Evolutionary conservation across 2,888 invertebrate species (phyloP), one percentile per base, ranked within the genome.

Genomic region (Acanthopleura granulata): DNA sequence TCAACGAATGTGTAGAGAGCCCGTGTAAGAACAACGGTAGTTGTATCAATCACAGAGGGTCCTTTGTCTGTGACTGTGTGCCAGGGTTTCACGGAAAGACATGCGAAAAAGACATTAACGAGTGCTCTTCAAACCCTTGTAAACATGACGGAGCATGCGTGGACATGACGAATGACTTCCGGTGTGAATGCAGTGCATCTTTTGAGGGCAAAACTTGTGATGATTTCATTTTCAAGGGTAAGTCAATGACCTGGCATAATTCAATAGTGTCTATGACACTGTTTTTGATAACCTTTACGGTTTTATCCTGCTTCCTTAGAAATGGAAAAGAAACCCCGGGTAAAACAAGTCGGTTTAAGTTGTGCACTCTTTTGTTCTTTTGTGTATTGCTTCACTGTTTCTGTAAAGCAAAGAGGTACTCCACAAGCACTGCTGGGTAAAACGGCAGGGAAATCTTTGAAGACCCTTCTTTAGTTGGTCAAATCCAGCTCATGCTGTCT

Each of bases 21-120:
- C 49, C 71, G 18, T 71, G 71, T 49, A 16, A 22, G 18, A 71
- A 71, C 14, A 49, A 49, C 71, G 71, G 71, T 40, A 71, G 30
- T 15, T 71, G 71, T 49, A 4, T 71, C 1, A 40, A 71, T 49
- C 18, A 25, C 4, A 25, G 18, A 18, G 50, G 50, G 3, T n/a
- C 12, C 18, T 71, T 71, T 49, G 50, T 29, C 49, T 71, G 71
- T 49, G 22, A 49, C 4, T 71, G 71, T 25, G 18, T 49, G n/a
- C 49, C 40, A 22, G 71, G 71, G 11, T 71, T 71, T n/a, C 18
- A 40, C 4, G 71, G 71, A 71, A 49, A 16, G n/a, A 66, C 29
- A 6, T 66, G 66, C 25, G 27, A 66, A 6, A 27, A 12, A 27
- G 25, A 66, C 25, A 66, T 66, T 66, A 14, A 66, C 25, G 66